Evolutionary conservation across 1,140 invertebrate genomes (phyloP).

Genomic region (Rhyzopertha dominica): DNA sequence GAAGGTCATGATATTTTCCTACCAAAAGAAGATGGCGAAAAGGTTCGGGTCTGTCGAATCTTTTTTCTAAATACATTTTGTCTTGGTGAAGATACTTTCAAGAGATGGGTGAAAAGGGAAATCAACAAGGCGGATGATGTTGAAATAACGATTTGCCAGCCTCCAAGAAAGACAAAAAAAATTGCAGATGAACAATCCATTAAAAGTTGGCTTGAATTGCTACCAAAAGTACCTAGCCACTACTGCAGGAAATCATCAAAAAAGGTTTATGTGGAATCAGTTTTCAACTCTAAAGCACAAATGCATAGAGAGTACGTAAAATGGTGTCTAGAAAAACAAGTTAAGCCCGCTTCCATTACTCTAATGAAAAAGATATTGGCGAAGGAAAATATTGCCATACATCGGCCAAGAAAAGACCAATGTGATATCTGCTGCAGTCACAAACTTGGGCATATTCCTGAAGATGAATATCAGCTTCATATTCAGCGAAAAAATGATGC

Average conservation of each 20-base stretch:
- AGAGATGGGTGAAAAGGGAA: no score
- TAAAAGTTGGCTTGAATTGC: not conserved
- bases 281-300: not conserved
- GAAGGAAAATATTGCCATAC: constrained; percentile 12
- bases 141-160: no score
- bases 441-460: constrained; percentile 1
- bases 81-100: no score
- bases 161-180: no score
- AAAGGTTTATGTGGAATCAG: constrained; percentile 1
- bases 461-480: constrained; percentile 8
- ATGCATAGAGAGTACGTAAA: constrained; percentile 4
- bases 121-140: no score
- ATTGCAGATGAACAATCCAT: not conserved
- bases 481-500: constrained; percentile 8
- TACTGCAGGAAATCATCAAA: not conserved
- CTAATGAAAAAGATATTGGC: constrained; percentile 6
- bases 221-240: constrained; percentile 2
- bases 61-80: no score
- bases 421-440: constrained; percentile 11
- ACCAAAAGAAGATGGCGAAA: no score
- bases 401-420: constrained; percentile 11
- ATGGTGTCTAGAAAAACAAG: constrained; percentile 6
- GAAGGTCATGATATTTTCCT: no score
- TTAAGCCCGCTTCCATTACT: no score
- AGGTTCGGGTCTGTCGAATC: no score